Conservation (phyloP, 2,797 vertebrate species). For the Rhinichthys osculus region DNA sequence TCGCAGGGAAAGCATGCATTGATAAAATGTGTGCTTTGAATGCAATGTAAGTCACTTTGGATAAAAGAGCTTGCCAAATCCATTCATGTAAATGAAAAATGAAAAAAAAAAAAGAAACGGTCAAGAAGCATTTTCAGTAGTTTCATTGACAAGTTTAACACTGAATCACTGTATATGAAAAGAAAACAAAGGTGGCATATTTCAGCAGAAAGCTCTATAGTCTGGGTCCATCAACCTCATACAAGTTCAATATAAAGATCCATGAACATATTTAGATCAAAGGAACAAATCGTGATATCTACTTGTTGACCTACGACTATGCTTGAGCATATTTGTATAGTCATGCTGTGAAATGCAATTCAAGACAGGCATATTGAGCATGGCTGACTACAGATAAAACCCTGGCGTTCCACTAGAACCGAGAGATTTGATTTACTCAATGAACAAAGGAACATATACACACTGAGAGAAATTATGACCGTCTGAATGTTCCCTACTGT, state of each 20-base stretch:
- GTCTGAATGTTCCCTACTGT: neutral
- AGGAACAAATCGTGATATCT: conserved; percentile 19
- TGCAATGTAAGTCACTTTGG: neutral
- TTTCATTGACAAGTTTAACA: neutral
- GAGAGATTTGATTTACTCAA: conserved; percentile 1
- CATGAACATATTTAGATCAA: conserved; percentile 13
- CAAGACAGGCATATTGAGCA: conserved; percentile 3
- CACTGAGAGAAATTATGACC: conserved; percentile 19
- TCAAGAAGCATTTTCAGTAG: neutral
- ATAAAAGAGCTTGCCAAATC: neutral
- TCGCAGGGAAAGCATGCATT: no score
- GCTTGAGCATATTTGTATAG: conserved; percentile 8
- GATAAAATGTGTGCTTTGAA: no score
- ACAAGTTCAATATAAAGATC: conserved; percentile 5
- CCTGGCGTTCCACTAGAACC: conserved; percentile 7
- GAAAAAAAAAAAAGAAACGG: no score
- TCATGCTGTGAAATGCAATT: conserved; percentile 30
- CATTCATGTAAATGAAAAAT: neutral
- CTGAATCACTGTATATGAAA: neutral
- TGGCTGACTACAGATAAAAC: conserved; percentile 6
- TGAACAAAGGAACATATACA: conserved; percentile 4
- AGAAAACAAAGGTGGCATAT: neutral
- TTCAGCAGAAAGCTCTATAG: neutral
- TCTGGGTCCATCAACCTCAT: neutral
- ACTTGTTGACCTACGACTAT: neutral